Evolutionary conservation across 2,113 vertebrate genomes (phyloP).

Genomic region (Trochalopteron elliotii): DNA sequence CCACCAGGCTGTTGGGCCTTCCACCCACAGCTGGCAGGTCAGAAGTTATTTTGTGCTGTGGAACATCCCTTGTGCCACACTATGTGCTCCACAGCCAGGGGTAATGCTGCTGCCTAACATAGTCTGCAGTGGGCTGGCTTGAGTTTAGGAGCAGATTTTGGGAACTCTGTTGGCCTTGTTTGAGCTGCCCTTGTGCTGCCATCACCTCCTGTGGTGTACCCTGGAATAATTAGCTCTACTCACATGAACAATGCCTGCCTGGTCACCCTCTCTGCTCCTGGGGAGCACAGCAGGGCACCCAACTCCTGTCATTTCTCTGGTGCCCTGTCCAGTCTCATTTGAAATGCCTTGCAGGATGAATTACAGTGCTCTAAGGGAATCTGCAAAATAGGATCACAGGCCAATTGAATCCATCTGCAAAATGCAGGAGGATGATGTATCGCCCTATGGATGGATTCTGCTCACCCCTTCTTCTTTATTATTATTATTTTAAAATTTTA

Average conservation of each 20-base stretch:
- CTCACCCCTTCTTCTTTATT: not conserved
- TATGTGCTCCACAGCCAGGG: rapidly evolving
- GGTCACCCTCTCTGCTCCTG: not conserved
- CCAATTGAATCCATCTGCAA: conserved; percentile 44
- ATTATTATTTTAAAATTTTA: not conserved
- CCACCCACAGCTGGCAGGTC: not conserved
- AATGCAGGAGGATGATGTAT: not conserved
- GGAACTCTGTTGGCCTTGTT: not conserved
- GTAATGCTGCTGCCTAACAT: rapidly evolving
- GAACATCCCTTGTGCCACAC: not conserved
- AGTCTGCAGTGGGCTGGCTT: not conserved
- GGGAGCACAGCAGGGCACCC: rapidly evolving
- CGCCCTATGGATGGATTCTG: not conserved
- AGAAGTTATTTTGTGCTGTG: not conserved
- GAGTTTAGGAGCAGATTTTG: not conserved
- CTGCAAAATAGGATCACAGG: conserved; percentile 46
- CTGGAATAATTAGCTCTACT: conserved; percentile 25
- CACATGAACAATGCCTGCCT: not conserved
- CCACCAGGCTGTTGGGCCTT: not conserved
- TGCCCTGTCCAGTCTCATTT: not conserved
- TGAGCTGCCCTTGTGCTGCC: not conserved
- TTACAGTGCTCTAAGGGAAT: conserved; percentile 30
- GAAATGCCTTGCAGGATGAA: conserved; percentile 1
- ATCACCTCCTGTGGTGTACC: not conserved
- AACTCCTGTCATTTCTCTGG: not conserved